Evolutionary conservation across 2,888 invertebrate genomes (phyloP), one percentile per base, ranked within the genome.

Genomic region (Spodoptera littoralis): DNA sequence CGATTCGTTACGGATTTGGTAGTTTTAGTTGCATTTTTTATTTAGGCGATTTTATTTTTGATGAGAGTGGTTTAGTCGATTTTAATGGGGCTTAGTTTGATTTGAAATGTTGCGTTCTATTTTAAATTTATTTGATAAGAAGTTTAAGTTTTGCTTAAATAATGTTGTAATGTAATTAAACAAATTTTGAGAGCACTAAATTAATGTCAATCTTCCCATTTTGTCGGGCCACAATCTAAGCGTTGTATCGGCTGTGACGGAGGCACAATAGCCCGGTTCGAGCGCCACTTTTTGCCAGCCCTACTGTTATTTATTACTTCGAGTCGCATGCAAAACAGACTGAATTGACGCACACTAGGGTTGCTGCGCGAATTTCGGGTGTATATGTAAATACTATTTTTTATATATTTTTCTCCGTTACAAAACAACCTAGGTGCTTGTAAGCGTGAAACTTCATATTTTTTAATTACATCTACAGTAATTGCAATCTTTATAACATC

Each of bases 311-410:
- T 91, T 91, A 91, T 90, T 84, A 72, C 85, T 75, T 59, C 77
- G 85, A 83, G 77, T 84, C 84, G 85, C 87, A 91, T 91, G 90
- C 91, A 91, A 90, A 91, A 88, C 88, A 86, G 83, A 81, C 83
- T 80, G 83, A 86, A 86, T 89, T 89, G 88, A 88, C 86, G 82
- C 83, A 77, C 75, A 67, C 44, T 79, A 90, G 89, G 90, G 90
- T 55, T 90, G 85, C 59, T 76, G 44, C 60, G 4, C 27, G 48
- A n/a, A 48, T 65, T 58, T 61, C 4, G 24, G 41, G 3, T 3
- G 18, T 11, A 11, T 27, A 30, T 54, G 5, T 30, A 36, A 1
- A 3, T 11, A 13, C 9, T 6, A 4, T 46, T 41, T 13, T 8
- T 42, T n/a, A 55, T 5, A 2, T 3, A 49, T n/a, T 27, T 13